Base-by-base conservation (phyloP, 2,797 vertebrate species). In the Ceryle rudis region DNA sequence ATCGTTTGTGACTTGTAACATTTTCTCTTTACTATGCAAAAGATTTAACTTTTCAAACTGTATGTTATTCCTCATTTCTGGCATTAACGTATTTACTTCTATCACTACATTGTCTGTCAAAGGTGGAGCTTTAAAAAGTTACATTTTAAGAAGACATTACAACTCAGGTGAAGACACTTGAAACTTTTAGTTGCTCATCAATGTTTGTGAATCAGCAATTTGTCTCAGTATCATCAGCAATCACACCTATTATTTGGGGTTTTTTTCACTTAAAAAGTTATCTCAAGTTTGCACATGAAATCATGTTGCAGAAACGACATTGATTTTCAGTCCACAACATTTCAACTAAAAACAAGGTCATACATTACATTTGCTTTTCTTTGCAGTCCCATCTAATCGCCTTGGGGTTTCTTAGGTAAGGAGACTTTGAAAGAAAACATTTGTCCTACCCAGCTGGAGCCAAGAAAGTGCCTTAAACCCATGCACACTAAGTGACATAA, bases 401-500 rank as follows among this genome's bases (percentile, higher is more conserved):
- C 41, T 41, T 78, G 65, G 23, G 35, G 4, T 83, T 92, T 86
- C 65, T 71, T 71, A 41, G 12, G 44, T 81, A 82, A 83, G 61
- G 29, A 19, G 7, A 62, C 41, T 91, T 81, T 72, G 55, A 90
- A 88, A 49, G 33, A 90, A 26, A 83, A 69, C 86, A 84, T 81
- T 91, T 91, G 54, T 92, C 42, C 49, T 66, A 37, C 39, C 35
- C 78, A 91, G 60, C 31, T 92, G 86, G 31, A 95, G 78, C 35
- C 60, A 90, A 90, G 67, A 89, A 86, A 85, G 6, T 87, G 71
- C 46, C 46, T n/a, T 79, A 94, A 93, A 93, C 22, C n/a, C 31
- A 28, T 2, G 2, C 37, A 58, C 52, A 18, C 77, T 74, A 93
- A 92, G 66, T 73, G 78, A 82, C 74, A 64, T 44, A 73, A 89